These are phyloP conservation scores for Tadarida brasiliensis DNA, from an alignment of 2,797 vertebrate genomes.

Conservation along the genomic window DNA sequence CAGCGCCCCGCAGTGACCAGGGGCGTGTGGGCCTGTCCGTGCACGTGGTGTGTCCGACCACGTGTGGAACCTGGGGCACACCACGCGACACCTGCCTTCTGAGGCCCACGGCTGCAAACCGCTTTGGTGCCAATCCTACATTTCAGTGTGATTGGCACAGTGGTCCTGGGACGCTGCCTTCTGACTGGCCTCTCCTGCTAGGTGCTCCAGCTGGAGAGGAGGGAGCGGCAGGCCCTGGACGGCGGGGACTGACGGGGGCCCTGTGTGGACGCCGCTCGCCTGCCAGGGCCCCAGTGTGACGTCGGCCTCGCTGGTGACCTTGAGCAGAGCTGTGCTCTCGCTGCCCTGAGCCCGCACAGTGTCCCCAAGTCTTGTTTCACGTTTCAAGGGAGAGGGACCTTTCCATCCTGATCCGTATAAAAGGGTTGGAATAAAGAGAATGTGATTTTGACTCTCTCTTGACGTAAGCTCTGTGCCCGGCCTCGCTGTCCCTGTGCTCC, in stretches of 20 bases:
- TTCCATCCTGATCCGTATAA: background rate
- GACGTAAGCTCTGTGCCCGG: fast-evolving
- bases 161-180: fast-evolving
- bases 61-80: fast-evolving
- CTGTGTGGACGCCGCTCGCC: too few relatives aligned
- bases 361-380: fast-evolving
- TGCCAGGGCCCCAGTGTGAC: too few relatives aligned
- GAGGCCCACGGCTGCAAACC: fast-evolving
- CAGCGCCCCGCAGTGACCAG: fast-evolving
- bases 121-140: fast-evolving
- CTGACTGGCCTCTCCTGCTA: background rate
- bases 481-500: background rate
- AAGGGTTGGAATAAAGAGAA: conserved; percentile 38
- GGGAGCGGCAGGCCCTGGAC: background rate
- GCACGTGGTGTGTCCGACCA: fast-evolving
- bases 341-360: too few relatives aligned
- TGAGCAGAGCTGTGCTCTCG: too few relatives aligned
- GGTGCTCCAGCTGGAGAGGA: conserved; percentile 64
- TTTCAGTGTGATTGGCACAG: fast-evolving
- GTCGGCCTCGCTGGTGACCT: too few relatives aligned
- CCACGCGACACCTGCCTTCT: fast-evolving
- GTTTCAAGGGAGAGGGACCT: background rate
- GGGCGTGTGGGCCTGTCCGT: fast-evolving
- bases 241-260: background rate
- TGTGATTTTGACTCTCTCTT: too few relatives aligned